Evolutionary conservation across 1,140 invertebrate genomes (phyloP), one percentile per base, ranked within the genome.

Genomic region (Scylla paramamosain): DNA sequence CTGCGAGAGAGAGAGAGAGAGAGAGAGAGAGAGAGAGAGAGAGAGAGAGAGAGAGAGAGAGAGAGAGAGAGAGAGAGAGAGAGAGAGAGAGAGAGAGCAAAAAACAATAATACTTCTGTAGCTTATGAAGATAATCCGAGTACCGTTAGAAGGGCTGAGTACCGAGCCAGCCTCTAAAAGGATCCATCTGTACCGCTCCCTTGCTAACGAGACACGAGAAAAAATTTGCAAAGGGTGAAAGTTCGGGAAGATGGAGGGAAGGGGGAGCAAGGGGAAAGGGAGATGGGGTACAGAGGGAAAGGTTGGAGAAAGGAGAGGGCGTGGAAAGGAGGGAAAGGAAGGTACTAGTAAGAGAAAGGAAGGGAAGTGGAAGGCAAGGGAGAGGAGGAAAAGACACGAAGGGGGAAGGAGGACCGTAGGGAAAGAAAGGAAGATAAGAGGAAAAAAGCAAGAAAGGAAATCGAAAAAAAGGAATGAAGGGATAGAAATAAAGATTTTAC

Each of bases 181-280:
- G 67, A 8, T n/a, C 67, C n/a, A n/a, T 77, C 67, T n/a, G n/a
- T 77, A 77, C n/a, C 67, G 25, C 25, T 77, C 20, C 25, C n/a
- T 77, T 77, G 67, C 20, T 77, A 77, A 77, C 67, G 67, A 77
- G 10, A n/a, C 67, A 8, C 20, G 67, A 77, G 67, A n/a, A 77
- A 20, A 77, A 77, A 77, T n/a, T 77, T 77, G 67, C 67, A 77
- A n/a, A 77, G 67, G 25, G 67, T 77, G 67, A 77, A 77, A 77
- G 67, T 77, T 20, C 1, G 67, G 67, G n/a, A 12, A 3, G 67
- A 0, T 0, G 67, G 67, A n/a, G 8, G 10, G 20, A 67, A 25
- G 59, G 10, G 59, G 20, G 59, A 25, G 8, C 59, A 67, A 3
- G 59, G 67, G 67, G 67, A 20, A n/a, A 77, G 67, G 67, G 25